Evolutionary conservation across 2,113 vertebrate genomes (phyloP).

Genomic region (Tapirus terrestris): DNA sequence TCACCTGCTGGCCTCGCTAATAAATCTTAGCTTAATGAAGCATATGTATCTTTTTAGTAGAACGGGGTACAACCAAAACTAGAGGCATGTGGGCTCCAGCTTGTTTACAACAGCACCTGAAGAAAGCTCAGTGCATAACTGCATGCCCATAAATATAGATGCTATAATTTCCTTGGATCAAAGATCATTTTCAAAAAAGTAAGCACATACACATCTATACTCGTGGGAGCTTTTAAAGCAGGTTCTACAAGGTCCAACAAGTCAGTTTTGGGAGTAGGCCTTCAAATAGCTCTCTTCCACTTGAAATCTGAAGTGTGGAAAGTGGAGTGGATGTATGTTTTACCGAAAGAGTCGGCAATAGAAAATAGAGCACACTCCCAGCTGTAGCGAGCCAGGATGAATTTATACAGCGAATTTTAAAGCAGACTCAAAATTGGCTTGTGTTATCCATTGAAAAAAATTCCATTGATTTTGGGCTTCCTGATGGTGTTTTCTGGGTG

Average conservation of each 20-base stretch:
- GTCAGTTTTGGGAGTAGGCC: conserved; percentile 56
- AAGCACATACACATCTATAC: conserved; percentile 24
- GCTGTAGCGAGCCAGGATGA: conserved; percentile 51
- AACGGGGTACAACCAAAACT: not conserved
- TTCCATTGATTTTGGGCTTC: conserved; percentile 44
- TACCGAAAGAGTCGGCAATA: conserved; percentile 60
- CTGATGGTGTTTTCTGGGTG: conserved; percentile 43
- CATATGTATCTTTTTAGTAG: not conserved
- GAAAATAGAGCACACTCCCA: conserved; percentile 56
- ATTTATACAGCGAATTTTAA: conserved; percentile 63
- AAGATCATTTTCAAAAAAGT: conserved; percentile 68
- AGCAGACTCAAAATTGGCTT: conserved; percentile 57
- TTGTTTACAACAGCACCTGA: not conserved
- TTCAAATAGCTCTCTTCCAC: conserved; percentile 69
- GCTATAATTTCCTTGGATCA: conserved; percentile 52
- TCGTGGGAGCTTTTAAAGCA: conserved; percentile 24
- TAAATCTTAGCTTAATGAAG: conserved; percentile 63
- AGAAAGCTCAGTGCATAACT: not conserved
- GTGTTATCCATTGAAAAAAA: conserved; percentile 43
- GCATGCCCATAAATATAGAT: not conserved
- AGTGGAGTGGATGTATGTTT: conserved; percentile 73
- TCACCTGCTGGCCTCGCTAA: conserved; percentile 27
- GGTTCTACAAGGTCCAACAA: conserved; percentile 59
- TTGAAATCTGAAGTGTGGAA: conserved; percentile 72
- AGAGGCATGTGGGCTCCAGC: not conserved